Conservation (phyloP, 2,888 invertebrate species). For the Spatulosminthurus flaviceps region DNA sequence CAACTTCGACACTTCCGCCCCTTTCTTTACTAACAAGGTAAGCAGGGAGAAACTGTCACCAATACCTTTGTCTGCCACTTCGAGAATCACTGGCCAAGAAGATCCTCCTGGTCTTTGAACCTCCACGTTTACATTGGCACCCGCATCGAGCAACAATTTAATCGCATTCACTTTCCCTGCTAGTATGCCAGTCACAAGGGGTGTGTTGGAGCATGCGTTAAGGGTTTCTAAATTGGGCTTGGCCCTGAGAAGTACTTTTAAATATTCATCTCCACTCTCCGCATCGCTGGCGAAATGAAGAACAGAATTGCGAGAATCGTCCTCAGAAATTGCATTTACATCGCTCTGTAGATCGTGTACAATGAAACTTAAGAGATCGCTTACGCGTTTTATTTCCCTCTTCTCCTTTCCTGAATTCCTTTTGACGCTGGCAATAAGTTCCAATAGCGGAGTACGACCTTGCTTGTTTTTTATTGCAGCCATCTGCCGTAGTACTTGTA, state of each 20-base stretch:
- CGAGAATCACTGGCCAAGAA: slow-evolving; percentile 11
- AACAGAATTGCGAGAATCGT: slow-evolving; percentile 28
- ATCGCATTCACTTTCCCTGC: slow-evolving; percentile 43
- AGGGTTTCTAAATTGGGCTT: slow-evolving; percentile 51
- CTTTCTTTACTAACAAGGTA: slow-evolving; percentile 54
- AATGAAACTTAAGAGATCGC: slow-evolving; percentile 40
- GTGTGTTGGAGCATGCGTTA: slow-evolving; percentile 63
- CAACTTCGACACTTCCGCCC: slow-evolving; percentile 50
- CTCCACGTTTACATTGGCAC: slow-evolving; percentile 58
- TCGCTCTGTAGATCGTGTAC: slow-evolving; percentile 51
- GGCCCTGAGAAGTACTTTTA: slow-evolving; percentile 36
- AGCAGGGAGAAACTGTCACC: slow-evolving; percentile 43
- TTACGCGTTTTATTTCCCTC: neutral
- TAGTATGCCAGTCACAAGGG: slow-evolving; percentile 65
- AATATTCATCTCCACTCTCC: slow-evolving; percentile 1
- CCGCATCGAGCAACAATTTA: slow-evolving; percentile 54
- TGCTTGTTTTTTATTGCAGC: slow-evolving; percentile 8
- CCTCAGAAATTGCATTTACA: slow-evolving; percentile 49
- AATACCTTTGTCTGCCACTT: neutral
- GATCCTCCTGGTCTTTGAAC: slow-evolving; percentile 3
- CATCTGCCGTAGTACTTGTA: slow-evolving; percentile 16
- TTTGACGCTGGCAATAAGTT: neutral
- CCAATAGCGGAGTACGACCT: slow-evolving; percentile 35
- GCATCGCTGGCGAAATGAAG: slow-evolving; percentile 49
- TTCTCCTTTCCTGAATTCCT: neutral